phyloP scores from a whole-genome alignment of 1,140 invertebrate genomes.

The Drosophila virilis region DNA sequence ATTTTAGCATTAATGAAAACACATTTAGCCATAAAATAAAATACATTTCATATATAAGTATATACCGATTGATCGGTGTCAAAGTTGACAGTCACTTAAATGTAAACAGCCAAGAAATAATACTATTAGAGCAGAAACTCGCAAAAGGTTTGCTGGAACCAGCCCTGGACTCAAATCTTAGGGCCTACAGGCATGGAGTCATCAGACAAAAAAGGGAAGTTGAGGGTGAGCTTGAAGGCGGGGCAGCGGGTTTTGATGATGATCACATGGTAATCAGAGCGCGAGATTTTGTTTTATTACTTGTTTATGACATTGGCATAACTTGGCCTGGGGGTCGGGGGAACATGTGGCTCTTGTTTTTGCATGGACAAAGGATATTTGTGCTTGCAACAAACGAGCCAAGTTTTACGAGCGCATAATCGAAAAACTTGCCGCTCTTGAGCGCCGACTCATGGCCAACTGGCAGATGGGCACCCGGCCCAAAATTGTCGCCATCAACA shows the following conservation, averaged over 20 bases:
- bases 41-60: too few species aligned
- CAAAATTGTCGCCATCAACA: conserved; percentile 43
- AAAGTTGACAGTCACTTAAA: too few species aligned
- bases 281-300: conserved; percentile 71
- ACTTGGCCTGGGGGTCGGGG: not conserved
- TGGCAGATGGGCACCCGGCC: conserved; percentile 33
- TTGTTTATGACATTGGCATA: conserved; percentile 71
- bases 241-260: conserved; percentile 51
- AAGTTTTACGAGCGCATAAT: conserved; percentile 80
- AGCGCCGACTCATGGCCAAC: not conserved
- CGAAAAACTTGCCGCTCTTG: conserved; percentile 64
- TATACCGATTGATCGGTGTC: too few species aligned
- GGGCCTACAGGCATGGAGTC: not conserved
- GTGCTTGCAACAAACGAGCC: conserved; percentile 55
- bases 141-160: not conserved
- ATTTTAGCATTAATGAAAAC: too few species aligned
- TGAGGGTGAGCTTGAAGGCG: not conserved
- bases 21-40: too few species aligned
- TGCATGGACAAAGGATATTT: conserved; percentile 66
- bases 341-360: conserved; percentile 62
- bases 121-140: too few species aligned
- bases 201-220: conserved; percentile 8
- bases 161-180: not conserved
- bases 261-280: conserved; percentile 79
- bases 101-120: too few species aligned